Evolutionary conservation across 2,113 vertebrate genomes (phyloP).

Genomic region (Otocyon megalotis): DNA sequence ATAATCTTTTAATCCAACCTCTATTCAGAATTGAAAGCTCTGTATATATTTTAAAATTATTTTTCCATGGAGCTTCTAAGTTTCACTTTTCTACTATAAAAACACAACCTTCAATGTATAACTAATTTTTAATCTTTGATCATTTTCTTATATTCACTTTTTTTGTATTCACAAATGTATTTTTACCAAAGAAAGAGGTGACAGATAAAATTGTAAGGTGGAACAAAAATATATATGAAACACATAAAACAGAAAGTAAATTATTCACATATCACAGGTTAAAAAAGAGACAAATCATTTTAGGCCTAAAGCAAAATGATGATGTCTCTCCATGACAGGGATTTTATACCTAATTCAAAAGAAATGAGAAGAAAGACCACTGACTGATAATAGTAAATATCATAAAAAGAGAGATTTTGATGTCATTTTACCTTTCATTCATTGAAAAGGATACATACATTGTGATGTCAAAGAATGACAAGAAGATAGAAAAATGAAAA

Average conservation of each 20-base stretch:
- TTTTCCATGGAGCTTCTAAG: background rate
- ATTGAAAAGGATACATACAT: slow-evolving; percentile 58
- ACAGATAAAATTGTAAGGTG: background rate
- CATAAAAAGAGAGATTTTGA: slow-evolving; percentile 64
- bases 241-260: slow-evolving; percentile 1
- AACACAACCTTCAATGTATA: background rate
- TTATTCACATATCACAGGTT: background rate
- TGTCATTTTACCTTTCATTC: slow-evolving; percentile 62
- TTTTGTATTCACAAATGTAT: background rate
- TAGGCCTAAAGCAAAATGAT: slow-evolving; percentile 26
- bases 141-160: slow-evolving; percentile 22
- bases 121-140: slow-evolving; percentile 35
- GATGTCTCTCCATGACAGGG: slow-evolving; percentile 52
- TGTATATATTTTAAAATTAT: background rate
- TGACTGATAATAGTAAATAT: slow-evolving; percentile 62
- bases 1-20: background rate
- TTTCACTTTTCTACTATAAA: slow-evolving; percentile 45
- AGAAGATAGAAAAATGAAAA: slow-evolving; percentile 27
- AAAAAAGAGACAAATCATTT: slow-evolving; percentile 52
- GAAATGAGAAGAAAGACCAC: slow-evolving; percentile 51
- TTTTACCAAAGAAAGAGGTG: slow-evolving; percentile 64
- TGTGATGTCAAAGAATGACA: slow-evolving; percentile 54
- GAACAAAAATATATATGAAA: slow-evolving; percentile 2
- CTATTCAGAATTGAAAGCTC: slow-evolving; percentile 43
- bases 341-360: slow-evolving; percentile 66